These are phyloP conservation scores for Actinia equina DNA, from an alignment of 64 coral and sea anemone species.

Conservation along the genomic window DNA sequence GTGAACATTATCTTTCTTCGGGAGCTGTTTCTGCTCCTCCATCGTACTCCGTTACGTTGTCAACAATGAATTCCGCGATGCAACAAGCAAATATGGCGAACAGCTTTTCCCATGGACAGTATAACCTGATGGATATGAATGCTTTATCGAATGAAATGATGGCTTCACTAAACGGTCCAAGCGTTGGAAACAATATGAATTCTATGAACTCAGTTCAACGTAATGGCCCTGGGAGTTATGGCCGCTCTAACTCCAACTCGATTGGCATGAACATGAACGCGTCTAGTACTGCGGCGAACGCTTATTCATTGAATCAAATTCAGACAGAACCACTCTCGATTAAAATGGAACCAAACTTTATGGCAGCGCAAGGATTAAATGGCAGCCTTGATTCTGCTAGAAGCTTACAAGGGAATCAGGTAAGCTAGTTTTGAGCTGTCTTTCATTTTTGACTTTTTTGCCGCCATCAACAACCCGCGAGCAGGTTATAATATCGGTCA, in stretches of 20 bases:
- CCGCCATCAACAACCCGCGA: conserved; percentile 1
- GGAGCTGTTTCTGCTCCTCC: conserved; percentile 68
- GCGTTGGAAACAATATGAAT: conserved; percentile 67
- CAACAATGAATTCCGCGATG: conserved; percentile 82
- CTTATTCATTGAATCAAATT: conserved; percentile 29
- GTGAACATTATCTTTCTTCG: conserved; percentile 89
- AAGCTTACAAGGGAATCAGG: conserved; percentile 27
- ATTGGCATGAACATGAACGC: conserved; percentile 67
- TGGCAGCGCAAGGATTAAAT: conserved; percentile 23
- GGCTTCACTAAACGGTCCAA: conserved; percentile 82
- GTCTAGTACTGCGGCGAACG: conserved; percentile 22
- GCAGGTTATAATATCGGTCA: not conserved
- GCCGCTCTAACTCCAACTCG: conserved; percentile 26
- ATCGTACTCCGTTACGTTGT: conserved; percentile 63
- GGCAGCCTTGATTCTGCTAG: conserved; percentile 33
- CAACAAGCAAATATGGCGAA: conserved; percentile 37
- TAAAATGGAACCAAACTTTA: conserved; percentile 33
- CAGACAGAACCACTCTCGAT: conserved; percentile 29
- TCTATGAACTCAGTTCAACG: conserved; percentile 60
- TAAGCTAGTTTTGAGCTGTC: not conserved
- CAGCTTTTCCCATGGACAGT: conserved; percentile 20
- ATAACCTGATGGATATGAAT: conserved; percentile 70
- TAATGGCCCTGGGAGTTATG: conserved; percentile 41
- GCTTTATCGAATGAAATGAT: conserved; percentile 73
- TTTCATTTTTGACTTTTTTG: not conserved